Conservation (phyloP, 1,140 invertebrate genomes). For the Daktulosphaira vitifoliae region DNA sequence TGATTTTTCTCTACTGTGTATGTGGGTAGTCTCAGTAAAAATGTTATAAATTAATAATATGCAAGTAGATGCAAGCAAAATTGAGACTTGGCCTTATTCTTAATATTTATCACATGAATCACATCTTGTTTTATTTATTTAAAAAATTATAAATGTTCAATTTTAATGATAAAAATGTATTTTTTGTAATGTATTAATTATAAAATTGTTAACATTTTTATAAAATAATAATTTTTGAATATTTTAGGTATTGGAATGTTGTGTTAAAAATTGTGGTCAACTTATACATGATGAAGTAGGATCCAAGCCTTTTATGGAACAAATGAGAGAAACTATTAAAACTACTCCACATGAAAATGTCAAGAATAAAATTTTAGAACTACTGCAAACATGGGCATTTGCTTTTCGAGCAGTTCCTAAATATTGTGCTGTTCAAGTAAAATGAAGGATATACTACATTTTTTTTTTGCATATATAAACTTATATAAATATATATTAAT, state of each 20-base stretch:
- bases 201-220: not conserved
- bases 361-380: constrained; percentile 79
- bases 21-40: too few relatives aligned
- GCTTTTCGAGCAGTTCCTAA: constrained; percentile 87
- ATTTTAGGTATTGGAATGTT: constrained; percentile 77
- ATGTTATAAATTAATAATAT: too few relatives aligned
- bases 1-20: too few relatives aligned
- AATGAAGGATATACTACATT: constrained; percentile 34
- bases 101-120: too few relatives aligned
- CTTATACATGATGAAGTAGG: constrained; percentile 88
- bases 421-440: constrained; percentile 76
- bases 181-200: not conserved
- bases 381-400: constrained; percentile 94
- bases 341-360: constrained; percentile 74
- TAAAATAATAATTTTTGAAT: constrained; percentile 16
- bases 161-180: too few relatives aligned
- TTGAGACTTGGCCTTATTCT: too few relatives aligned
- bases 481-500: not conserved
- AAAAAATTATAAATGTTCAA: too few relatives aligned
- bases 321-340: constrained; percentile 76
- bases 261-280: constrained; percentile 95
- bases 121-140: too few relatives aligned
- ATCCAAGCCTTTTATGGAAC: constrained; percentile 89
- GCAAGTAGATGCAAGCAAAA: too few relatives aligned
- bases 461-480: not conserved